A percentile compares a stretch with the other conserved stretches of the same genome.
These are phyloP conservation scores for Drosophila kuntzei DNA, from an alignment of 2,888 invertebrate species.

Conservation along the genomic window DNA sequence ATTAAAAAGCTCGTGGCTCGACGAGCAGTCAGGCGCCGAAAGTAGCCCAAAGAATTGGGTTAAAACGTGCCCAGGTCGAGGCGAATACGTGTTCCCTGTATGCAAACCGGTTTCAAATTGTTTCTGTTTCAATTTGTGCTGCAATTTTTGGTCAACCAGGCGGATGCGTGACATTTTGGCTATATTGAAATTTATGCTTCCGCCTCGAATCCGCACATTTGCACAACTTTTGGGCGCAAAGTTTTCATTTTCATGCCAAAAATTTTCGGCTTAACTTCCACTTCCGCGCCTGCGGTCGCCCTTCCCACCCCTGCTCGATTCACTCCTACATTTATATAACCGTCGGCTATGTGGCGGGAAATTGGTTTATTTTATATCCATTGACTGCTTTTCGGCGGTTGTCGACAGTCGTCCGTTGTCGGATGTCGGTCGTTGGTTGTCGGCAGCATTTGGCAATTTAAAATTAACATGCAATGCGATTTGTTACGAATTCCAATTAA, in stretches of 20 bases:
- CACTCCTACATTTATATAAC: slow-evolving; percentile 31
- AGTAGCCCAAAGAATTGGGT: slow-evolving; percentile 65
- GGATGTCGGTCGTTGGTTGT: slow-evolving; percentile 10
- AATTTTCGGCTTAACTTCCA: slow-evolving; percentile 50
- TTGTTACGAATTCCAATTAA: slow-evolving; percentile 72
- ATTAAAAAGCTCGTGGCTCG: slow-evolving; percentile 67
- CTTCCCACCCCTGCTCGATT: background rate
- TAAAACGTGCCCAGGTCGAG: slow-evolving; percentile 63
- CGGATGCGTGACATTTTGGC: slow-evolving; percentile 74
- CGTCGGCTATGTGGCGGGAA: slow-evolving; percentile 68
- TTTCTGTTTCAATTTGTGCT: slow-evolving; percentile 71
- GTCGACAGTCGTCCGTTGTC: background rate
- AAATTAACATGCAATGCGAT: slow-evolving; percentile 77
- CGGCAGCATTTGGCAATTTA: slow-evolving; percentile 57
- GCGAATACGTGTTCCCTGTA: slow-evolving; percentile 11
- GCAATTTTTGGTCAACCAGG: slow-evolving; percentile 49
- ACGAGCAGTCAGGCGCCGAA: slow-evolving; percentile 35
- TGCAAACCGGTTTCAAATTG: slow-evolving; percentile 58
- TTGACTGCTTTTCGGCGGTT: slow-evolving; percentile 49
- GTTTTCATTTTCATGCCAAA: slow-evolving; percentile 67
- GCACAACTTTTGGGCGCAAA: slow-evolving; percentile 60
- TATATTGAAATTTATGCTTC: slow-evolving; percentile 79
- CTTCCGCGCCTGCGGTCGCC: slow-evolving; percentile 58
- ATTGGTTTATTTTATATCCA: slow-evolving; percentile 78
- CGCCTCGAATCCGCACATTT: slow-evolving; percentile 64